Evolutionary conservation across 2,797 vertebrate genomes (phyloP), one percentile per base, ranked within the genome.

Genomic region (Leptatherina wallacei): DNA sequence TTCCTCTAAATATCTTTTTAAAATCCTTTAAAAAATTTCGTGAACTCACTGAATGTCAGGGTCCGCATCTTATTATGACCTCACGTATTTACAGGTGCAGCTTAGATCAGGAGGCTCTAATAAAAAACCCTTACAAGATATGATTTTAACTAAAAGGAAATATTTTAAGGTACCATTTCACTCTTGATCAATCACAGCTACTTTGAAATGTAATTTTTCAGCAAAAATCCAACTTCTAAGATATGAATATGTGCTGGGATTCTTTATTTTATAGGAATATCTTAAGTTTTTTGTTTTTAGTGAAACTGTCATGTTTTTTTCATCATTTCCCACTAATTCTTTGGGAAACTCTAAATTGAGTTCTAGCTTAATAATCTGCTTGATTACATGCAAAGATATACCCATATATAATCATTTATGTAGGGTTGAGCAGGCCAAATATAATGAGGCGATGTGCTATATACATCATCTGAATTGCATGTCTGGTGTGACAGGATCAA

Each of bases 1-100:
- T 60, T 14, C 12, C 44, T 60, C 12, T 14, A 59, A 79, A 72
- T 69, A 40, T 69, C 29, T 54, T 51, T 51, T 12, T 1, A 40
- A 8, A 22, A n/a, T 24, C 4, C 4, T 51, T 51, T 20, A 2
- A 47, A 11, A 44, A 51, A 24, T 24, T 13, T 12, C 58, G 49
- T 20, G 68, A 66, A 57, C 40, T 58, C 61, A 55, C 24, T 58
- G 12, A 20, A 32, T 7, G 4, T 18, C 51, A 47, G 24, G 4
- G 20, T 54, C 6, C 14, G 5, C 7, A 2, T 22, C 16, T 65
- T 36, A 20, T 65, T 57, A n/a, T 60, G 24, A 51, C 65, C 65
- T 32, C 60, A n/a, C 6, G 30, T 36, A 36, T 36, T 36, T 12
- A 2, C 30, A 32, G 30, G 30, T 60, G 18, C 7, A 65, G 2